Conservation (phyloP, 2,888 invertebrate species). For the Campoplex capitator region DNA sequence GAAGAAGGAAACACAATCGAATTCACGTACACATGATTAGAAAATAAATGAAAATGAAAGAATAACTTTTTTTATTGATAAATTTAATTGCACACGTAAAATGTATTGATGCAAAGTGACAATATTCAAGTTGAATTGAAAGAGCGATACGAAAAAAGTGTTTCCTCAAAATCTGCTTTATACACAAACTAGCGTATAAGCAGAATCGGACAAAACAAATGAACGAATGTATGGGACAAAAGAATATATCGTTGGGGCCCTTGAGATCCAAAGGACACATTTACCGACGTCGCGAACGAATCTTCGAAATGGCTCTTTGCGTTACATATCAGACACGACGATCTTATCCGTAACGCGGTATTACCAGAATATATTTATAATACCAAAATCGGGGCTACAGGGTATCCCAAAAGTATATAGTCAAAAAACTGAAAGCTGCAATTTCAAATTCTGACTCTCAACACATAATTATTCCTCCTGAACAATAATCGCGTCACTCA, state of each 20-base stretch:
- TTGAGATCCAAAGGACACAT: slow-evolving; percentile 53
- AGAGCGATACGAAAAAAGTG: neutral
- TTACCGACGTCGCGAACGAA: slow-evolving; percentile 57
- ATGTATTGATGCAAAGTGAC: neutral
- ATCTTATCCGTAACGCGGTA: slow-evolving; percentile 63
- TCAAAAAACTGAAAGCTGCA: neutral
- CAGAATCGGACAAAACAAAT: slow-evolving; percentile 19
- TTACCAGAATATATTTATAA: slow-evolving; percentile 31
- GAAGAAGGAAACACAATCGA: neutral
- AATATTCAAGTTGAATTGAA: neutral
- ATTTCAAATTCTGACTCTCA: neutral
- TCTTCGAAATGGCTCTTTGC: slow-evolving; percentile 61
- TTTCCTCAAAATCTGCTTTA: neutral
- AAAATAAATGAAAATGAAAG: no score
- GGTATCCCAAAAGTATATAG: neutral
- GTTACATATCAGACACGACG: slow-evolving; percentile 59
- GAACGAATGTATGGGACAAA: slow-evolving; percentile 32
- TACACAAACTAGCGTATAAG: slow-evolving; percentile 1
- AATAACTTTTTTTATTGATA: neutral
- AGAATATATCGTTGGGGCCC: slow-evolving; percentile 26
- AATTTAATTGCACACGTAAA: neutral
- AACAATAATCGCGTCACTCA: no score
- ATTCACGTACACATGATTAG: neutral
- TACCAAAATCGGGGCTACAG: slow-evolving; percentile 8
- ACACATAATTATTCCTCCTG: no score